These are phyloP conservation scores for Oncorhynchus mykiss DNA, from an alignment of 2,113 vertebrate genomes.

Conservation along the genomic window DNA sequence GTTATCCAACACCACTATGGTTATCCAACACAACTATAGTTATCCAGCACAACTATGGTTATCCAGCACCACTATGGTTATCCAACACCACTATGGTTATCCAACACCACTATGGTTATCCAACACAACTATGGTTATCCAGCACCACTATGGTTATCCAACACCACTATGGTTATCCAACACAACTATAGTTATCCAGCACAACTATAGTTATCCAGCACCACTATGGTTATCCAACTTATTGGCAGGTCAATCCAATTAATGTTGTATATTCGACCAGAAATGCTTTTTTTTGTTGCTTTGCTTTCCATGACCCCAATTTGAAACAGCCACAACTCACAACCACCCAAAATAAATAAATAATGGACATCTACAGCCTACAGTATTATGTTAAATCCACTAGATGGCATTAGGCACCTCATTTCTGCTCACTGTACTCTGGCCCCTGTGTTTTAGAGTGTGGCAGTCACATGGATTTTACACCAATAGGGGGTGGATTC, in stretches of 20 bases:
- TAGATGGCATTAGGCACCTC: conserved; percentile 65
- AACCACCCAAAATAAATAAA: not conserved
- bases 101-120: too few species aligned
- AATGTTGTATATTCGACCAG: conserved; percentile 1
- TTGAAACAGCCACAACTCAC: too few species aligned
- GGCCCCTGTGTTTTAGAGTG: conserved; percentile 43
- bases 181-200: too few species aligned
- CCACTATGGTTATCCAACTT: not conserved
- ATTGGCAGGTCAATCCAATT: conserved; percentile 3
- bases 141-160: too few species aligned
- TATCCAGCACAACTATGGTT: too few species aligned
- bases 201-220: too few species aligned
- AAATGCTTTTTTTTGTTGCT: not conserved
- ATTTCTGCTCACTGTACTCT: conserved; percentile 19
- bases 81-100: too few species aligned
- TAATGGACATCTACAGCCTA: conserved; percentile 4
- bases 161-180: too few species aligned
- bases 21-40: too few species aligned
- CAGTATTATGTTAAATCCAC: conserved; percentile 45
- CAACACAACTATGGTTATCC: too few species aligned
- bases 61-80: too few species aligned
- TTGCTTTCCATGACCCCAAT: not conserved
- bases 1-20: too few species aligned
- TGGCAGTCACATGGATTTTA: conserved; percentile 69
- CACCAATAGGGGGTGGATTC: conserved; percentile 46